phyloP scores from a whole-genome alignment of 2,113 vertebrate genomes.

The Pica pica region DNA sequence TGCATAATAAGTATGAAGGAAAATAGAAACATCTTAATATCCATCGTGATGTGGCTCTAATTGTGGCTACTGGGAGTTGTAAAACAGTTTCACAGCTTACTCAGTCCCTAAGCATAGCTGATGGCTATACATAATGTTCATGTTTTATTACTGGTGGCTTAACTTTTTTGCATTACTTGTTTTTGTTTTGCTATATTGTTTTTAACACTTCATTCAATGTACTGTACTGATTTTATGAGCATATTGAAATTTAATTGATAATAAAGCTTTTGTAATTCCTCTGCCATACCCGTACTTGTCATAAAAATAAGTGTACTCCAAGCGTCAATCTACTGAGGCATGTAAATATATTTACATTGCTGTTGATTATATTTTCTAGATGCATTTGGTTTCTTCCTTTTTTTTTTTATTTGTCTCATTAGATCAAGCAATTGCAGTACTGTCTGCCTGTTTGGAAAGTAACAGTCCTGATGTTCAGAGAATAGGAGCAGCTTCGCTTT shows the following conservation, averaged over 20 bases:
- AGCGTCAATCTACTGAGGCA: background rate
- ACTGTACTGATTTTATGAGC: background rate
- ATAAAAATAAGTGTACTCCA: background rate
- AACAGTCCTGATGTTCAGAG: conserved; percentile 71
- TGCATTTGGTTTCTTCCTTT: background rate
- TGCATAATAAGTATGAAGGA: background rate
- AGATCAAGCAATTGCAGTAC: conserved; percentile 82
- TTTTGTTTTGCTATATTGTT: background rate
- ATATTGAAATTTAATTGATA: background rate
- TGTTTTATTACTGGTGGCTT: background rate
- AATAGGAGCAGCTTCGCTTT: conserved; percentile 88
- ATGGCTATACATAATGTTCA: background rate
- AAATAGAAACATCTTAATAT: background rate
- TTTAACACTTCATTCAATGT: background rate
- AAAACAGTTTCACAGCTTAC: background rate
- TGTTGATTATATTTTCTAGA: background rate
- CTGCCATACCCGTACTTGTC: background rate
- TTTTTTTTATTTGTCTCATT: background rate
- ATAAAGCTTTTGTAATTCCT: background rate
- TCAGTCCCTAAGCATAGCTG: background rate
- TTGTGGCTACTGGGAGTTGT: background rate
- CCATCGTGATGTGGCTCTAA: background rate
- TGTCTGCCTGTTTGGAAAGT: conserved; percentile 83
- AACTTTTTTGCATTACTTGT: background rate
- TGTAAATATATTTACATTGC: background rate